These are phyloP conservation scores for Vombatus ursinus DNA, from an alignment of 2,113 vertebrate species.

Conservation along the genomic window DNA sequence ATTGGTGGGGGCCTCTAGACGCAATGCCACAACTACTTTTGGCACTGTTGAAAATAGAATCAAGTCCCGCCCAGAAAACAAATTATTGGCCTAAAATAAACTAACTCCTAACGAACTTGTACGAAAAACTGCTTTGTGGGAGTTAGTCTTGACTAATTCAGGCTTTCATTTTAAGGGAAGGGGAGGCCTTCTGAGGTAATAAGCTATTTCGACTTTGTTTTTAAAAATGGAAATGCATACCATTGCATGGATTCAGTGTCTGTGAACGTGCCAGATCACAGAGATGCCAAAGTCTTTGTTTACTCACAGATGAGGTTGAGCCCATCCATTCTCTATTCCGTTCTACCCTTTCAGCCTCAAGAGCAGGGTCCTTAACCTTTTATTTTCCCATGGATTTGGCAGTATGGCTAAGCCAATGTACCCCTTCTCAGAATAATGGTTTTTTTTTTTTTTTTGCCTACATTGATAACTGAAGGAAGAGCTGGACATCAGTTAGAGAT, in stretches of 20 bases:
- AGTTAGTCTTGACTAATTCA: slow-evolving; percentile 19
- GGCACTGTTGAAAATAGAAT: slow-evolving; percentile 1
- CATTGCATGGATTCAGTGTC: slow-evolving; percentile 1
- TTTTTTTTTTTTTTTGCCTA: neutral
- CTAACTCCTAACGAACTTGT: neutral
- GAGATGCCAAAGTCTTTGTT: neutral
- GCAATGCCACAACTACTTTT: neutral
- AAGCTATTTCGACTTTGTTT: slow-evolving; percentile 37
- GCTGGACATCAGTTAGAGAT: neutral
- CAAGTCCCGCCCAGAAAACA: neutral
- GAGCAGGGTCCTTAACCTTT: neutral
- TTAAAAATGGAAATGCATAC: slow-evolving; percentile 49
- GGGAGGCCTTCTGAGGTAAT: slow-evolving; percentile 27
- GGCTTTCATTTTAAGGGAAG: slow-evolving; percentile 36
- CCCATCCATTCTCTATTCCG: neutral
- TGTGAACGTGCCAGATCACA: neutral
- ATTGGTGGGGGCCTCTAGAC: neutral
- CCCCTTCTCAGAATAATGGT: neutral
- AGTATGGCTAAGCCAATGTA: neutral
- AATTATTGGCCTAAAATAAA: neutral
- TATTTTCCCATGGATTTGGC: neutral
- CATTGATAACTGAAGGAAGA: neutral
- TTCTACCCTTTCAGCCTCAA: neutral
- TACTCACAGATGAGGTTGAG: neutral
- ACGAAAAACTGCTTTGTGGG: slow-evolving; percentile 6